Conservation (phyloP, 2,113 vertebrate genomes). For the Pyrgilauda ruficollis region DNA sequence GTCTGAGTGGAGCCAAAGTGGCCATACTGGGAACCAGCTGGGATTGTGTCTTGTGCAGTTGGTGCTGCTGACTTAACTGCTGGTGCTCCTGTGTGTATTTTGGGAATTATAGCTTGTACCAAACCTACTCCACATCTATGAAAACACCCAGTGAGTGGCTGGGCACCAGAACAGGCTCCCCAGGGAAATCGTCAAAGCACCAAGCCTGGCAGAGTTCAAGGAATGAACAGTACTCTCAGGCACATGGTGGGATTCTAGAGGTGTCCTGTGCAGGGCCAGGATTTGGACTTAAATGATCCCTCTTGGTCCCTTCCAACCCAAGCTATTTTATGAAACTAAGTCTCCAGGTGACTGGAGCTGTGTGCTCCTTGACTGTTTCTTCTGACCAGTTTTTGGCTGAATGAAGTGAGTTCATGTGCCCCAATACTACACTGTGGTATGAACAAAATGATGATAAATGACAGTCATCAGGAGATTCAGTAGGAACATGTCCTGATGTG, state of each 20-base stretch:
- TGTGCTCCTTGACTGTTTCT: not conserved
- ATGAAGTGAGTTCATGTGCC: not conserved
- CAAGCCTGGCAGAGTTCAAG: not conserved
- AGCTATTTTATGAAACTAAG: not conserved
- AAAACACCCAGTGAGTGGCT: not conserved
- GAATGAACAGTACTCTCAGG: not conserved
- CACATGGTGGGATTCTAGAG: not conserved
- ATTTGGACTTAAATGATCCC: not conserved
- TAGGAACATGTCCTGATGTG: not conserved
- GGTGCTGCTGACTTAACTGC: not conserved
- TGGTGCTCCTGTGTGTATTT: not conserved
- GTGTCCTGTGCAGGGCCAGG: not conserved
- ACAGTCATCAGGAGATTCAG: fast-evolving
- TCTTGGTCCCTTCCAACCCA: not conserved
- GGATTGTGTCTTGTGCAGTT: not conserved
- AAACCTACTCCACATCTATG: not conserved
- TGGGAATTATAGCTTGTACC: not conserved
- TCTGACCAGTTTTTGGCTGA: not conserved
- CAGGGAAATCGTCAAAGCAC: not conserved
- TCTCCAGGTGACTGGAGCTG: not conserved
- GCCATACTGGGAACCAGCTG: fast-evolving
- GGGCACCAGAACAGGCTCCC: not conserved
- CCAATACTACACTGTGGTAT: fast-evolving
- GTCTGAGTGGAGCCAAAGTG: not conserved
- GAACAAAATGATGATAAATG: not conserved